Percentiles rank a stretch among this genome's conserved stretches.
Conservation (phyloP, 92 coral and sea anemone species). For the Umimayanthus kanabou region DNA sequence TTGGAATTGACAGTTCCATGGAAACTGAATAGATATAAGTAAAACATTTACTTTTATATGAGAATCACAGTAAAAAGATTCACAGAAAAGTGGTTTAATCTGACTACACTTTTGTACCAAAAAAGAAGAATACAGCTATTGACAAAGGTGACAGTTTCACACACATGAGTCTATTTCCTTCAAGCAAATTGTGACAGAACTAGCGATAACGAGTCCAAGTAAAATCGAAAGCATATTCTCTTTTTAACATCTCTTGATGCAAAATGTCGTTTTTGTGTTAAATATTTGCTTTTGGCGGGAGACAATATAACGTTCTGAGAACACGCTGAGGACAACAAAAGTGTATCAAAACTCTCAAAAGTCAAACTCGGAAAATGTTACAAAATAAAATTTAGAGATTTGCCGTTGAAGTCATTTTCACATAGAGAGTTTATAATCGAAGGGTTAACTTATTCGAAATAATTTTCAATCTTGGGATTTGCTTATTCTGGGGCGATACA, state of each 20-base stretch:
- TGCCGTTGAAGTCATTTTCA: neutral
- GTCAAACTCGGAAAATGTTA: neutral
- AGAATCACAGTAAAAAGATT: conserved; percentile 56
- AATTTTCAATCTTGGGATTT: neutral
- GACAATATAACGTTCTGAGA: conserved; percentile 56
- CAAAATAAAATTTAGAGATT: neutral
- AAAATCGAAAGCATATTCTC: neutral
- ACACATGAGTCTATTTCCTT: conserved; percentile 40
- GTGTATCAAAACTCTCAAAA: conserved; percentile 50
- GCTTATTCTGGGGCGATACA: too few relatives aligned
- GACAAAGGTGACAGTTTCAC: conserved; percentile 52
- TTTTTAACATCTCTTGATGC: conserved; percentile 9
- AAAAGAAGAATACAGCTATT: conserved; percentile 53
- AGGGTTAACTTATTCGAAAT: neutral
- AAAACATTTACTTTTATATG: conserved; percentile 49
- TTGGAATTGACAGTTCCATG: conserved; percentile 46
- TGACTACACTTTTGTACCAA: conserved; percentile 48
- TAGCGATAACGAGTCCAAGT: neutral
- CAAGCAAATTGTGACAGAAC: conserved; percentile 35
- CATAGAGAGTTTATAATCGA: neutral
- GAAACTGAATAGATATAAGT: conserved; percentile 48
- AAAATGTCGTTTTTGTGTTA: conserved; percentile 45
- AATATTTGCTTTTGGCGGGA: conserved; percentile 47
- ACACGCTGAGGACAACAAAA: conserved; percentile 69
- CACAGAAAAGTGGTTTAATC: conserved; percentile 55